Evolutionary conservation across 2,797 vertebrate genomes (phyloP).

Genomic region (Pterois miles): DNA sequence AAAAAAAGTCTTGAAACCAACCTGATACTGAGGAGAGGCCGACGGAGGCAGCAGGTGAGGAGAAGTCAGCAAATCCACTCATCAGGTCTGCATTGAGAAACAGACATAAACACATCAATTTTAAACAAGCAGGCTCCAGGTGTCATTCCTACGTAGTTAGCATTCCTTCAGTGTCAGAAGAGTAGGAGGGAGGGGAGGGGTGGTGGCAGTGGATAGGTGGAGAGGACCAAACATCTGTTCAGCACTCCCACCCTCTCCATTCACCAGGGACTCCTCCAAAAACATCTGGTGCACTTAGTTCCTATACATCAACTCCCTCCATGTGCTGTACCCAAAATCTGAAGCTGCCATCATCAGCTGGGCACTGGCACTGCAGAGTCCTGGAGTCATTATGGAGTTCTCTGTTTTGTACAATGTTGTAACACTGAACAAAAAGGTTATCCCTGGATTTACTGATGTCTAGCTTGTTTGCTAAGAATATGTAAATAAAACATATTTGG

Average conservation of each 20-base stretch:
- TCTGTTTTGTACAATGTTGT: not conserved
- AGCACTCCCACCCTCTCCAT: slow-evolving; percentile 88
- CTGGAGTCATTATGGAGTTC: slow-evolving; percentile 28
- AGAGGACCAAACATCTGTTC: slow-evolving; percentile 94
- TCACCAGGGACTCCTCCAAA: slow-evolving; percentile 93
- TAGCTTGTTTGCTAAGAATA: slow-evolving; percentile 7
- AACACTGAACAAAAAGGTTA: not conserved
- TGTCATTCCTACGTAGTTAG: slow-evolving; percentile 70
- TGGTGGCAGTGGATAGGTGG: slow-evolving; percentile 61
- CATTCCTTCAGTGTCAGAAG: slow-evolving; percentile 79
- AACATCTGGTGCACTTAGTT: slow-evolving; percentile 94
- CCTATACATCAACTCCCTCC: slow-evolving; percentile 73
- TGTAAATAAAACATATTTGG: not conserved
- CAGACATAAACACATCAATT: slow-evolving; percentile 49
- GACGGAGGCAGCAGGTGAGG: slow-evolving; percentile 85
- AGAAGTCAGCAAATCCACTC: slow-evolving; percentile 94
- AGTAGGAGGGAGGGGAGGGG: slow-evolving; percentile 79
- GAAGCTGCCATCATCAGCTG: slow-evolving; percentile 61
- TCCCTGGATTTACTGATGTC: slow-evolving; percentile 14
- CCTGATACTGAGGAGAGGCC: slow-evolving; percentile 86
- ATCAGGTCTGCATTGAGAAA: slow-evolving; percentile 84
- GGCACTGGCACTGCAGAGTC: slow-evolving; percentile 32
- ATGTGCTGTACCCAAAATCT: slow-evolving; percentile 77
- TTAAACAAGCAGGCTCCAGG: slow-evolving; percentile 63
- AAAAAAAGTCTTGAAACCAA: slow-evolving; percentile 73